A percentile compares a stretch with the other conserved stretches of the same genome.
Conservation (phyloP, 2,797 vertebrate species). For the Acipenser ruthenus region DNA sequence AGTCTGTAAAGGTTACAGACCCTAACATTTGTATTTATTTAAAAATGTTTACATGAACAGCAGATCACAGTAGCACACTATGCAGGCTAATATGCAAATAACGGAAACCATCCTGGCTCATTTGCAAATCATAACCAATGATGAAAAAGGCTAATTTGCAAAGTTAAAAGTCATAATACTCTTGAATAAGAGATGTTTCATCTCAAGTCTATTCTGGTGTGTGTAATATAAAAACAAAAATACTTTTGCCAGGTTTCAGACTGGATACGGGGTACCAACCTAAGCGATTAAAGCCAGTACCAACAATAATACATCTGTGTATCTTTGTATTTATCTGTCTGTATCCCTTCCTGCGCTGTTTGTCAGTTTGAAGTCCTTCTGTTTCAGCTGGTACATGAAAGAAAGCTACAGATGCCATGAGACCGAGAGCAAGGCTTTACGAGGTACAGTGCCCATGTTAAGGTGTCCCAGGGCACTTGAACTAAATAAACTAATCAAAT, state of each 20-base stretch:
- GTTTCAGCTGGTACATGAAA: slow-evolving; percentile 17
- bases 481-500: slow-evolving; percentile 15
- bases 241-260: neutral
- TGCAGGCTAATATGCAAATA: slow-evolving; percentile 13
- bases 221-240: slow-evolving; percentile 7
- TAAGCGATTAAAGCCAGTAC: neutral
- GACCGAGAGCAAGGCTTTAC: slow-evolving; percentile 11
- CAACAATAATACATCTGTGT: neutral
- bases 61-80: neutral
- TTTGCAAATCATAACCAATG: slow-evolving; percentile 20
- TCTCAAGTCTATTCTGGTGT: slow-evolving; percentile 17
- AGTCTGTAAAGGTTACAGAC: neutral
- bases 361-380: slow-evolving; percentile 1
- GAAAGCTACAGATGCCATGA: slow-evolving; percentile 17
- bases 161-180: slow-evolving; percentile 25
- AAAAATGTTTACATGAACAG: slow-evolving; percentile 14
- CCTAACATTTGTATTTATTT: slow-evolving; percentile 4
- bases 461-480: slow-evolving; percentile 16
- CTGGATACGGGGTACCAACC: slow-evolving; percentile 5
- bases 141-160: slow-evolving; percentile 19
- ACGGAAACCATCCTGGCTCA: slow-evolving; percentile 10
- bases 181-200: slow-evolving; percentile 19
- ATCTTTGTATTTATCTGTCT: slow-evolving; percentile 2
- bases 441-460: slow-evolving; percentile 14
- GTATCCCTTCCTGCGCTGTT: neutral